phyloP scores from a whole-genome alignment of 2,113 vertebrate species.

The Meles meles region DNA sequence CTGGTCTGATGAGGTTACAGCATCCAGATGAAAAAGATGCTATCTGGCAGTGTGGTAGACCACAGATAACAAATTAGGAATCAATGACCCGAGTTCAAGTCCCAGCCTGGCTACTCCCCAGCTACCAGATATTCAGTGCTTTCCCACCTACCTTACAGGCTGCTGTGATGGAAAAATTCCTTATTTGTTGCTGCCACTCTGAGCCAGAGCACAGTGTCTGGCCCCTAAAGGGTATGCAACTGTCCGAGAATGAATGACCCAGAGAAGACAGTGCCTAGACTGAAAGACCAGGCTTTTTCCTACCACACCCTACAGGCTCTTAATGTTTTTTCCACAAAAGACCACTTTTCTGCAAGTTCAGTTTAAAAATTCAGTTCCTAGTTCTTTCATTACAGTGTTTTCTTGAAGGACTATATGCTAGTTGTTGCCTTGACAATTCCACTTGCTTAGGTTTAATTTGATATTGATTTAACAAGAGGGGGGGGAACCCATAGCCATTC shows the following conservation, averaged over 20 bases:
- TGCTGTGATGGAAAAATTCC: background rate
- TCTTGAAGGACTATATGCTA: conserved; percentile 31
- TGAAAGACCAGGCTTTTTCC: background rate
- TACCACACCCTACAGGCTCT: background rate
- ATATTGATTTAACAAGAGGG: conserved; percentile 62
- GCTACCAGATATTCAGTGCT: background rate
- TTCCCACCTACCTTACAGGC: background rate
- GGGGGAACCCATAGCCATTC: background rate
- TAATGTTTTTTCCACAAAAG: background rate
- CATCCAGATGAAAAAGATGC: background rate
- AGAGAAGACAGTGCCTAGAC: background rate
- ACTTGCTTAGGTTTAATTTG: conserved; percentile 60
- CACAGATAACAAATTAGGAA: background rate
- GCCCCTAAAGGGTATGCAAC: background rate
- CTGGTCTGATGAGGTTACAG: background rate
- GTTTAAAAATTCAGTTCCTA: background rate
- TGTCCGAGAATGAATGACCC: background rate
- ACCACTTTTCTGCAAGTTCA: background rate
- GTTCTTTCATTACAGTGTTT: conserved; percentile 13
- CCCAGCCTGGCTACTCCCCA: background rate
- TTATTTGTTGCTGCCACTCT: background rate
- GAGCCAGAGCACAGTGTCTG: background rate
- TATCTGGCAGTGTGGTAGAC: too few relatives aligned
- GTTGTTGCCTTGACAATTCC: conserved; percentile 50
- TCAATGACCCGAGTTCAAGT: background rate